These are phyloP conservation scores for Borostomias antarcticus DNA, from an alignment of 2,797 vertebrate species.

Conservation along the genomic window DNA sequence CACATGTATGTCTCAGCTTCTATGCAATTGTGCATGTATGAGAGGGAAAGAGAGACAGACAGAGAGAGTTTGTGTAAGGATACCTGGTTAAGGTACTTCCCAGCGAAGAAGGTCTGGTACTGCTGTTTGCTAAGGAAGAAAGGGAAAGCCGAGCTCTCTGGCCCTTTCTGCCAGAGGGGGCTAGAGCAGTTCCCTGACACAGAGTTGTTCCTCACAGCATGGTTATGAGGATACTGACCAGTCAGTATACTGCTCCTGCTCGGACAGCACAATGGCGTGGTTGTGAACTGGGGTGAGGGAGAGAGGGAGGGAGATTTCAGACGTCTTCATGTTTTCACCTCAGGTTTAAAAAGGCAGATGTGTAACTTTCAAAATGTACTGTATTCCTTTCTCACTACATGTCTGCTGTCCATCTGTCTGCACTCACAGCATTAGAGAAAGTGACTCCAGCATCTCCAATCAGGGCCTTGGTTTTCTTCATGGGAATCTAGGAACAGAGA, in stretches of 20 bases:
- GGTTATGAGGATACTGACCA: constrained; percentile 82
- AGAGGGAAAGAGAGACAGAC: no score
- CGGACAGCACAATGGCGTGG: constrained; percentile 80
- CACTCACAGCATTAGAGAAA: constrained; percentile 79
- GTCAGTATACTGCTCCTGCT: constrained; percentile 79
- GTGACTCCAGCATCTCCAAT: constrained; percentile 77
- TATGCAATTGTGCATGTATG: not conserved
- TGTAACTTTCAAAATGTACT: not conserved
- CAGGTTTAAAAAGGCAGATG: not conserved
- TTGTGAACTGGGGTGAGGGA: constrained; percentile 65
- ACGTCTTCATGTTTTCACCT: not conserved
- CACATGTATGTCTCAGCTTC: not conserved
- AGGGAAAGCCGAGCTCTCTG: constrained; percentile 70
- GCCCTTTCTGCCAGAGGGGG: constrained; percentile 71
- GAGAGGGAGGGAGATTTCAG: not conserved
- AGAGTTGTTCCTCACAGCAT: constrained; percentile 80
- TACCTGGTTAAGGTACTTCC: constrained; percentile 84
- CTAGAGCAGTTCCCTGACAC: constrained; percentile 81
- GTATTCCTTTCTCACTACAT: not conserved
- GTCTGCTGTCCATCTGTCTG: no score
- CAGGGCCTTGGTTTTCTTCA: constrained; percentile 74
- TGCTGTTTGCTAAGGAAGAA: constrained; percentile 71
- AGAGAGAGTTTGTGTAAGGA: constrained; percentile 3
- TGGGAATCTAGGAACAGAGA: constrained; percentile 67
- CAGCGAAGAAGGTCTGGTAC: constrained; percentile 82